phyloP scores from a whole-genome alignment of 35 echinoderm and acorn worm genomes.

The Anneissia japonica region DNA sequence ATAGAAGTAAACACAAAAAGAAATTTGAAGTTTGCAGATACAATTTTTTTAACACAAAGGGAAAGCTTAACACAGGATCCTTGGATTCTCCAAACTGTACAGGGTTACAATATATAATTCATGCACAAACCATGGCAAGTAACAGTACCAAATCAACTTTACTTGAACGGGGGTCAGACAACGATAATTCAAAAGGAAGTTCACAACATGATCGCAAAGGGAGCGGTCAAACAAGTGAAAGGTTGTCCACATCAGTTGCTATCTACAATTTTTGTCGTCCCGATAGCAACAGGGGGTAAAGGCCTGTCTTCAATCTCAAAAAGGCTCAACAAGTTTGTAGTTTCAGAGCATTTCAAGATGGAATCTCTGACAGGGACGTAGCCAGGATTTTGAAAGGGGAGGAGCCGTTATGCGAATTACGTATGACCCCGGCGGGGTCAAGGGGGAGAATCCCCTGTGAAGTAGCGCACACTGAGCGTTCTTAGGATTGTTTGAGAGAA shows the following conservation, averaged over 20 bases:
- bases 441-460: no score
- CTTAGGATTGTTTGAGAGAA: no score
- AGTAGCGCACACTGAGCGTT: no score
- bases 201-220: neutral
- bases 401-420: no score
- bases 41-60: no score
- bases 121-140: conserved; percentile 1
- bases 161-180: neutral
- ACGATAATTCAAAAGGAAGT: neutral
- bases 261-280: conserved; percentile 18
- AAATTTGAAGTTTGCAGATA: no score
- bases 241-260: neutral
- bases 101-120: conserved; percentile 22
- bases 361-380: no score
- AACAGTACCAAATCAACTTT: neutral
- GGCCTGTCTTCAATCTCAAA: conserved; percentile 37
- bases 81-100: conserved; percentile 12
- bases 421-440: no score
- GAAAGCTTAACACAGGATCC: neutral
- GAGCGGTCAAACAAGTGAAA: neutral
- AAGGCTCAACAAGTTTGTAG: conserved; percentile 20
- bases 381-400: no score
- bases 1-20: no score
- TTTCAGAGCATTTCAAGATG: conserved; percentile 40
- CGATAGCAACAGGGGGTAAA: conserved; percentile 11